Conservation (phyloP, 2,888 invertebrate genomes). For the Lomographa bimaculata region DNA sequence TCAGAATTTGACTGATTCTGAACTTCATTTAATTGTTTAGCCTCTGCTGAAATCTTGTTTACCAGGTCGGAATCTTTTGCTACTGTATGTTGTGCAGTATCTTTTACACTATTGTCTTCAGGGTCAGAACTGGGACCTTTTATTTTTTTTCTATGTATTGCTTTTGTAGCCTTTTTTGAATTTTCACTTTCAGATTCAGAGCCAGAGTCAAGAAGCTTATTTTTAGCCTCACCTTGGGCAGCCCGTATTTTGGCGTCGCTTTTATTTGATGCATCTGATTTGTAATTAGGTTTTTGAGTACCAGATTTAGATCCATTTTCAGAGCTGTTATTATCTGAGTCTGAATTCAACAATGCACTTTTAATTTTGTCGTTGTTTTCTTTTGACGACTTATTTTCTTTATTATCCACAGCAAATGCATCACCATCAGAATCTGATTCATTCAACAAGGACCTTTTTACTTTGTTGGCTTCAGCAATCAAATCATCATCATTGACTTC, state of each 20-base stretch:
- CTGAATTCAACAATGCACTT: slow-evolving; percentile 43
- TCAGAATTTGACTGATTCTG: slow-evolving; percentile 8
- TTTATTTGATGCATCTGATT: slow-evolving; percentile 38
- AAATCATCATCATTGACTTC: slow-evolving; percentile 14
- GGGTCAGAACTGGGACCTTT: slow-evolving; percentile 1
- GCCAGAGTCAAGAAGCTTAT: slow-evolving; percentile 1
- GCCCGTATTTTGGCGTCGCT: slow-evolving; percentile 16
- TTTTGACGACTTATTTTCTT: no score
- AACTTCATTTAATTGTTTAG: no score
- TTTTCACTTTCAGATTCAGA: background rate
- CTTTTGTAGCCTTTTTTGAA: background rate
- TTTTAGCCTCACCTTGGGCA: background rate
- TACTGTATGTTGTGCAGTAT: no score
- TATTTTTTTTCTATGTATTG: background rate
- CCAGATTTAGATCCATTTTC: background rate
- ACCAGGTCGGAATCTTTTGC: no score
- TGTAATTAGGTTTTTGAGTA: slow-evolving; percentile 14
- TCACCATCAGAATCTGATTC: slow-evolving; percentile 44
- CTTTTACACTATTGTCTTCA: background rate
- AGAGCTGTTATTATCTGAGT: slow-evolving; percentile 32
- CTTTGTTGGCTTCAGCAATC: slow-evolving; percentile 31
- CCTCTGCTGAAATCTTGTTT: no score
- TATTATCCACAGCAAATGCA: no score
- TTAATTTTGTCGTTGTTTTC: no score
- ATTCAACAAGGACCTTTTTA: slow-evolving; percentile 42